Evolutionary conservation across 2,113 vertebrate species (phyloP).

Genomic region (Semnornis frantzii): DNA sequence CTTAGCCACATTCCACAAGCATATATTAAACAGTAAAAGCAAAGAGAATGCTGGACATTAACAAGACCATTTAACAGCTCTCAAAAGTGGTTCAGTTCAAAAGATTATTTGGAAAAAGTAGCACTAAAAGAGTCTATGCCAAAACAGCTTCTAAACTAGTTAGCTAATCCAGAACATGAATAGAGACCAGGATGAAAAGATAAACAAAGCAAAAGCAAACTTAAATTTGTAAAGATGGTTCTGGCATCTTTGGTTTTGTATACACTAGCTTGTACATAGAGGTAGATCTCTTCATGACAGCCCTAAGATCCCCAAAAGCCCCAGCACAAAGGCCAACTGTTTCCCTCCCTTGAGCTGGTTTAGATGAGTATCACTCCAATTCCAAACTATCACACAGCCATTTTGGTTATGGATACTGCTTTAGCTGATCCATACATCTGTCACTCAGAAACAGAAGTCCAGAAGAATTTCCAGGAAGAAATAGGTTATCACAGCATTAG

Average conservation of each 20-base stretch:
- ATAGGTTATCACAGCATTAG: background rate
- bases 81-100: background rate
- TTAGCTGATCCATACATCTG: background rate
- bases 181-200: background rate
- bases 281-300: background rate
- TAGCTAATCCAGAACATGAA: background rate
- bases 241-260: background rate
- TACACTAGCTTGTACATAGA: background rate
- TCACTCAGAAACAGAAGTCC: background rate
- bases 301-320: background rate
- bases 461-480: background rate
- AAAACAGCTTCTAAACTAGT: background rate
- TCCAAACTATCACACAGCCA: background rate
- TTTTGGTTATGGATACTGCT: fast-evolving
- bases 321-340: background rate
- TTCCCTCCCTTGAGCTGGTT: background rate
- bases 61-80: background rate
- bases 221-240: background rate
- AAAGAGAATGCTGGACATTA: background rate
- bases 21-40: background rate
- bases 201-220: background rate
- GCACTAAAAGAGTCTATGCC: background rate
- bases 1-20: background rate
- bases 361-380: background rate
- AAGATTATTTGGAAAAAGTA: background rate